A percentile compares a stretch with the other conserved stretches of the same genome.
These are phyloP conservation scores for Microplitis demolitor DNA, from an alignment of 1,140 invertebrate species.

Conservation along the genomic window DNA sequence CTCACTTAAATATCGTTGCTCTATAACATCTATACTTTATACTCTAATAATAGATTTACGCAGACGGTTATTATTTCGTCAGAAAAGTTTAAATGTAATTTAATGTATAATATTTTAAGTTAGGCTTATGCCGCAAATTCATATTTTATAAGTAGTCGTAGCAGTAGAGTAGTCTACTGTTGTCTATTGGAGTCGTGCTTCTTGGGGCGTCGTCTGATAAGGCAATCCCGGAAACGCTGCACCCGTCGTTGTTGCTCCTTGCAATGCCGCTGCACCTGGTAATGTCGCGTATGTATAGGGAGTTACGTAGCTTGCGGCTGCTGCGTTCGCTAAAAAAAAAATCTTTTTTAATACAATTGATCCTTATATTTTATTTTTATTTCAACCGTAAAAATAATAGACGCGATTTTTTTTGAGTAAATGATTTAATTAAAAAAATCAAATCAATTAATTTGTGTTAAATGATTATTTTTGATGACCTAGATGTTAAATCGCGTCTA, in stretches of 20 bases:
- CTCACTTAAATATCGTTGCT: slow-evolving; percentile 14
- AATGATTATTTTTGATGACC: background rate
- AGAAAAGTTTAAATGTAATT: too few relatives aligned
- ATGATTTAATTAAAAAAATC: too few relatives aligned
- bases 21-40: background rate
- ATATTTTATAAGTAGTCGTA: background rate
- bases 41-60: background rate
- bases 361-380: slow-evolving; percentile 19
- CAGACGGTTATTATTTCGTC: too few relatives aligned
- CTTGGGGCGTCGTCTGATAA: slow-evolving; percentile 67
- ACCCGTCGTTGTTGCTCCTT: slow-evolving; percentile 58
- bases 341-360: background rate
- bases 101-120: too few relatives aligned
- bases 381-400: background rate
- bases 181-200: slow-evolving; percentile 65
- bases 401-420: too few relatives aligned
- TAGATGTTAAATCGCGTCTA: slow-evolving; percentile 15
- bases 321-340: slow-evolving; percentile 53
- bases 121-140: too few relatives aligned
- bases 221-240: slow-evolving; percentile 68
- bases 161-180: background rate
- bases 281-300: slow-evolving; percentile 71
- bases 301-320: slow-evolving; percentile 72
- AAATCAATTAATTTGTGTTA: background rate
- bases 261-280: slow-evolving; percentile 65